Percentiles rank a stretch among this genome's conserved stretches.
Conservation (phyloP, 2,888 invertebrate genomes). For the Apeira syringaria region DNA sequence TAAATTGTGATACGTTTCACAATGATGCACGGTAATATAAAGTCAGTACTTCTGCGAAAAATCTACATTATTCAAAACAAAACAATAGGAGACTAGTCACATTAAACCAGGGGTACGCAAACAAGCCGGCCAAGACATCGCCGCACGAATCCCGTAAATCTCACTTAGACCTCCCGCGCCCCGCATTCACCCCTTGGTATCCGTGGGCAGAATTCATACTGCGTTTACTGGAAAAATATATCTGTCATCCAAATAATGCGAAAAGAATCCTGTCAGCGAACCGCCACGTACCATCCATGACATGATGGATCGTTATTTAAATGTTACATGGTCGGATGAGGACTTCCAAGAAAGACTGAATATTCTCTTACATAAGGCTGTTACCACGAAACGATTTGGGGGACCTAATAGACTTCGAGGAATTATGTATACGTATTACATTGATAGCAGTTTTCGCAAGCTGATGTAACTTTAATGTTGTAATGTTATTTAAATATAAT, state of each 20-base stretch:
- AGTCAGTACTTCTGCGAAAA: too few species aligned
- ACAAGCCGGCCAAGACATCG: slow-evolving; percentile 54
- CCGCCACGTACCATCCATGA: slow-evolving; percentile 1
- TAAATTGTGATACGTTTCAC: too few species aligned
- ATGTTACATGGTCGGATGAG: slow-evolving; percentile 3
- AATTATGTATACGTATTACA: too few species aligned
- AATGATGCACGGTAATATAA: too few species aligned
- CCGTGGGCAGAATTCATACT: slow-evolving; percentile 71
- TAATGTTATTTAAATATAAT: too few species aligned
- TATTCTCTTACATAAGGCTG: too few species aligned
- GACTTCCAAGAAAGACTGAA: background rate
- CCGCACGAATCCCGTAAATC: slow-evolving; percentile 75
- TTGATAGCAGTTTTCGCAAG: too few species aligned
- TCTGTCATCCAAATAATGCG: slow-evolving; percentile 26
- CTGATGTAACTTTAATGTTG: too few species aligned
- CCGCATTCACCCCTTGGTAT: slow-evolving; percentile 49
- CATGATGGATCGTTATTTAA: slow-evolving; percentile 24
- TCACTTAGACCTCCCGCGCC: slow-evolving; percentile 63
- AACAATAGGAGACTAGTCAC: slow-evolving; percentile 5
- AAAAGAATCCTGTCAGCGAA: slow-evolving; percentile 13
- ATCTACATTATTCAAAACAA: slow-evolving; percentile 4
- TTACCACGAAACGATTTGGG: too few species aligned
- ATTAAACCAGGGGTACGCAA: slow-evolving; percentile 43
- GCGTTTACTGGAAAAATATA: slow-evolving; percentile 37
- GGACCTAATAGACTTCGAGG: too few species aligned